A percentile compares a stretch with the other conserved stretches of the same genome.
These are phyloP conservation scores for Cylindroiulus punctatus DNA, from an alignment of 2,888 invertebrate species.

Conservation along the genomic window DNA sequence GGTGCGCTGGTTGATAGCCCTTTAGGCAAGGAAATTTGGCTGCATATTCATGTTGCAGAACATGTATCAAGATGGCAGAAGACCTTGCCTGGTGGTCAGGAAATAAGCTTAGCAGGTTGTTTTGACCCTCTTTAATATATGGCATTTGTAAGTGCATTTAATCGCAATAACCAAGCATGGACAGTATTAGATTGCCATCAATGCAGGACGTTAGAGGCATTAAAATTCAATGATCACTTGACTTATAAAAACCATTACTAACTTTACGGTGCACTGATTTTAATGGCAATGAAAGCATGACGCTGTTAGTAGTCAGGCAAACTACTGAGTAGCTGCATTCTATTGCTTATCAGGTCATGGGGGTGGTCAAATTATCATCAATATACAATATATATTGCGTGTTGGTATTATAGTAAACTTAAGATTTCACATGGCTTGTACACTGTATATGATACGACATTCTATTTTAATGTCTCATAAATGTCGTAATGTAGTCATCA, in stretches of 20 bases:
- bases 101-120: neutral
- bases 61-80: constrained; percentile 12
- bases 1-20: constrained; percentile 11
- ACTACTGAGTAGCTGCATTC: neutral
- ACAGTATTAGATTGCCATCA: constrained; percentile 35
- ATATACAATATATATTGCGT: no score
- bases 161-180: constrained; percentile 24
- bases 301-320: neutral
- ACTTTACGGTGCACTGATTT: neutral
- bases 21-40: neutral
- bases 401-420: no score
- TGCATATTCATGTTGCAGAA: neutral
- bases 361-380: no score
- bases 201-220: neutral
- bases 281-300: neutral
- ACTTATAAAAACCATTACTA: neutral
- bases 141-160: constrained; percentile 35
- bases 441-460: no score
- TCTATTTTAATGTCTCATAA: no score
- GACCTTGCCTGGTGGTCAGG: constrained; percentile 26
- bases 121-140: constrained; percentile 23
- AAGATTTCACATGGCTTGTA: no score
- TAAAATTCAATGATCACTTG: constrained; percentile 26
- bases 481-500: no score
- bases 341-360: neutral